Conservation (phyloP, 2,797 vertebrate genomes). For the Amblyraja radiata region DNA sequence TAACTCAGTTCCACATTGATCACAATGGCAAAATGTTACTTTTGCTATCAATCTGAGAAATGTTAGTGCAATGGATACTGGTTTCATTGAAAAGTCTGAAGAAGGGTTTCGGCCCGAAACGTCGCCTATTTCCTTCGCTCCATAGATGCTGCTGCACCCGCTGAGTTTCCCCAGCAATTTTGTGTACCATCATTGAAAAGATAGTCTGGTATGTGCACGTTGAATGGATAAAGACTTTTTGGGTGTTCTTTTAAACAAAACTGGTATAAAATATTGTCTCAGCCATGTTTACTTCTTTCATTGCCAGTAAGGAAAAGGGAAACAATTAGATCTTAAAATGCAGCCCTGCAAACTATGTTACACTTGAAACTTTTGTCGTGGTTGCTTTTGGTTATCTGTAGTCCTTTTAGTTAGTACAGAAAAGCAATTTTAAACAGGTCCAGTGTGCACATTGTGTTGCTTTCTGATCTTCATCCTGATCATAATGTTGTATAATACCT, state of each 20-base stretch:
- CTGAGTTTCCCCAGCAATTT: no score
- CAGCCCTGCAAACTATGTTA: neutral
- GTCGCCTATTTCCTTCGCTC: no score
- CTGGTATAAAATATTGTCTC: neutral
- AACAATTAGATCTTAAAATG: constrained; percentile 10
- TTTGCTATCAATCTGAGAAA: neutral
- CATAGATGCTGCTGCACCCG: no score
- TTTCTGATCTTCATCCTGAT: neutral
- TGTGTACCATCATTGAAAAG: neutral
- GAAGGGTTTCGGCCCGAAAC: no score
- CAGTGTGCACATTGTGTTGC: neutral
- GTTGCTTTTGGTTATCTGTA: neutral
- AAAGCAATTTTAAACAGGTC: constrained; percentile 3
- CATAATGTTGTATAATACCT: neutral
- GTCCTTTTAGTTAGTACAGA: neutral
- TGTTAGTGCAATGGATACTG: neutral
- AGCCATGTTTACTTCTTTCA: constrained; percentile 9
- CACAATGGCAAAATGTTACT: neutral
- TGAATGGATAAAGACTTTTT: neutral
- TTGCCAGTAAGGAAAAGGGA: neutral
- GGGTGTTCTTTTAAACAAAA: neutral
- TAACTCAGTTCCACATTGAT: neutral
- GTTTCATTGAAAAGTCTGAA: neutral
- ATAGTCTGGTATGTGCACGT: neutral
- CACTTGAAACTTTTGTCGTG: neutral